Percentiles rank a stretch among this genome's conserved stretches.
Evolutionary conservation across 1,140 invertebrate genomes (phyloP).

Genomic region (Daktulosphaira vitifoliae): DNA sequence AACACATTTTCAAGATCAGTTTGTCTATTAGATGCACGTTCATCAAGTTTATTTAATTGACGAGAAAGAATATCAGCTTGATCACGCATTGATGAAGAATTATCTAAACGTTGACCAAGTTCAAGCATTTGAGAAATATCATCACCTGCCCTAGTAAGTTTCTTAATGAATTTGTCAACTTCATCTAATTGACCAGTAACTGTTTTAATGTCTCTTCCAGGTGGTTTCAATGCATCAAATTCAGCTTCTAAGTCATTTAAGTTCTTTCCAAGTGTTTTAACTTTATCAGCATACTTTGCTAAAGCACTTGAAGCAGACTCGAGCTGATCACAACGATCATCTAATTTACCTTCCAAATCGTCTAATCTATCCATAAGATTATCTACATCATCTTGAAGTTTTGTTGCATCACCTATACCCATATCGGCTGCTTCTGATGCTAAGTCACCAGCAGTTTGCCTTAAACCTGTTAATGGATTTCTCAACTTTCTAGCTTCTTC

Average conservation of each 20-base stretch:
- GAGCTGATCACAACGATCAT: constrained; percentile 68
- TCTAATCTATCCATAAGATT: constrained; percentile 67
- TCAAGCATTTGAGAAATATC: constrained; percentile 61
- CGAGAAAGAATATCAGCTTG: constrained; percentile 69
- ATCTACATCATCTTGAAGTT: constrained; percentile 66
- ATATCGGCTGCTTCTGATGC: constrained; percentile 58
- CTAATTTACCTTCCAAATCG: constrained; percentile 64
- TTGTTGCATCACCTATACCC: constrained; percentile 42
- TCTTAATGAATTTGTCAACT: constrained; percentile 57
- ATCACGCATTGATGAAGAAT: constrained; percentile 64
- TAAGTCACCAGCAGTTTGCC: constrained; percentile 63
- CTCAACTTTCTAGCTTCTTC: constrained; percentile 66
- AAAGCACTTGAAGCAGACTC: constrained; percentile 80
- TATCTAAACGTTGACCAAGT: constrained; percentile 65
- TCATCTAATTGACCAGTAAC: constrained; percentile 79
- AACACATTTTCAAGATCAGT: constrained; percentile 64
- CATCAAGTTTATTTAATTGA: constrained; percentile 68
- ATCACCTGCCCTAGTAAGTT: constrained; percentile 56
- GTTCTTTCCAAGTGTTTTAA: constrained; percentile 66
- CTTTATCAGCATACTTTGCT: constrained; percentile 75
- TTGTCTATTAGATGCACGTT: constrained; percentile 63
- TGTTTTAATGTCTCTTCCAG: constrained; percentile 75
- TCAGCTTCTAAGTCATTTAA: constrained; percentile 72
- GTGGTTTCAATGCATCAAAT: constrained; percentile 71
- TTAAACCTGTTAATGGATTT: constrained; percentile 64